Percentiles rank a stretch among this genome's conserved stretches.
Conservation (phyloP, 1,140 invertebrate genomes). For the Tachypleus tridentatus region DNA sequence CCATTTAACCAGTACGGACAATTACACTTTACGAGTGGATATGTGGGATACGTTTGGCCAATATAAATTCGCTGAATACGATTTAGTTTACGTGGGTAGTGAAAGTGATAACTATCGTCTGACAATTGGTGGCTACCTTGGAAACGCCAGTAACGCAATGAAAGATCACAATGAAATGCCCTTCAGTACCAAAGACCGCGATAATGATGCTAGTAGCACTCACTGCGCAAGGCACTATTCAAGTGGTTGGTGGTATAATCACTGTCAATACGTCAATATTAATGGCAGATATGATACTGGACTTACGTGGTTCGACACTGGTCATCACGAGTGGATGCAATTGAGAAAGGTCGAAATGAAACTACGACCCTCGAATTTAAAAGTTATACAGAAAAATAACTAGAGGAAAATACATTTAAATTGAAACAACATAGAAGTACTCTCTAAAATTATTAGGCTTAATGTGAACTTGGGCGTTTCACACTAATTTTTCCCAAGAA, state of each 20-base stretch:
- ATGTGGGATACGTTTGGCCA: conserved; percentile 45
- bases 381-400: too few relatives aligned
- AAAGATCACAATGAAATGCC: conserved; percentile 53
- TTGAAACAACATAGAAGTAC: too few relatives aligned
- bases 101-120: conserved; percentile 51
- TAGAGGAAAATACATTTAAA: too few relatives aligned
- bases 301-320: conserved; percentile 70
- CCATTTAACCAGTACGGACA: conserved; percentile 32
- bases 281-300: conserved; percentile 59
- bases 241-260: conserved; percentile 45
- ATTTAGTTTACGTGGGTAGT: conserved; percentile 47
- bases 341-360: conserved; percentile 73
- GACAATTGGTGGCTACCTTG: conserved; percentile 45
- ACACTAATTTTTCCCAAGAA: too few relatives aligned
- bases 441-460: too few relatives aligned
- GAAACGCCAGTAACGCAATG: conserved; percentile 51
- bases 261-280: conserved; percentile 85
- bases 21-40: conserved; percentile 47
- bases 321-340: conserved; percentile 45
- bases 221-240: conserved; percentile 48
- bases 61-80: conserved; percentile 45
- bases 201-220: conserved; percentile 56
- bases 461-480: too few relatives aligned
- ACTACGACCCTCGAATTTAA: conserved; percentile 39
- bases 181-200: conserved; percentile 56